These are phyloP conservation scores for Orgyia antiqua DNA, from an alignment of 2,888 invertebrate species.

Conservation along the genomic window DNA sequence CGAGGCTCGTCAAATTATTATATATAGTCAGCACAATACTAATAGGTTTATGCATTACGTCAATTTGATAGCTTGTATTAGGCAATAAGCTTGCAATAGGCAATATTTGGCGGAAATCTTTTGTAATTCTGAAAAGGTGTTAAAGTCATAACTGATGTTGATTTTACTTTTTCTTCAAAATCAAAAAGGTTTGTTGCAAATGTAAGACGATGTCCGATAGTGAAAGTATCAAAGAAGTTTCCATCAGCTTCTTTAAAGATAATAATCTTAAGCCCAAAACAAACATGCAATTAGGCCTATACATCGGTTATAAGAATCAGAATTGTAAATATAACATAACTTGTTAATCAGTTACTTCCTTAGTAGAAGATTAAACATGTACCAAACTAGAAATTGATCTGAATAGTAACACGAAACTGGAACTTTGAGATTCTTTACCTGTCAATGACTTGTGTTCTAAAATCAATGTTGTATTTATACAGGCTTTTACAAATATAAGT, in stretches of 20 bases:
- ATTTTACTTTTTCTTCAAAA: too few species aligned
- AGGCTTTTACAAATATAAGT: constrained; percentile 4
- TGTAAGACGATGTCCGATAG: not conserved
- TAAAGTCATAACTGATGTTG: too few species aligned
- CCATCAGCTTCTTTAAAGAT: constrained; percentile 1
- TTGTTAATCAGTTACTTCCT: constrained; percentile 63
- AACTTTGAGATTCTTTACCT: constrained; percentile 33
- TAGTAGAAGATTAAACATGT: constrained; percentile 46
- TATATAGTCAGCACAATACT: too few species aligned
- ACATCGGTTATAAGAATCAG: constrained; percentile 45
- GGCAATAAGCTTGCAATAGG: too few species aligned
- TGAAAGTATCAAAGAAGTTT: constrained; percentile 3
- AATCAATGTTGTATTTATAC: constrained; percentile 19
- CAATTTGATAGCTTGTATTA: too few species aligned
- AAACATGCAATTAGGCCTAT: constrained; percentile 34
- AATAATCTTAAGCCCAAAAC: constrained; percentile 9
- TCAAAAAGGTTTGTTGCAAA: too few species aligned
- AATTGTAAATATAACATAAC: constrained; percentile 50
- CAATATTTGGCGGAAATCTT: too few species aligned
- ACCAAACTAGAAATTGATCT: too few species aligned
- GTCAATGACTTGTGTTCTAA: constrained; percentile 24
- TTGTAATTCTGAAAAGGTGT: too few species aligned
- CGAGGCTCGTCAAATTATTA: too few species aligned
- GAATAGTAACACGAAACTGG: constrained; percentile 40
- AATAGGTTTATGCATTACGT: too few species aligned